Evolutionary conservation across 1,140 invertebrate genomes (phyloP), one percentile per base, ranked within the genome.

Genomic region (Chlorops oryzae): DNA sequence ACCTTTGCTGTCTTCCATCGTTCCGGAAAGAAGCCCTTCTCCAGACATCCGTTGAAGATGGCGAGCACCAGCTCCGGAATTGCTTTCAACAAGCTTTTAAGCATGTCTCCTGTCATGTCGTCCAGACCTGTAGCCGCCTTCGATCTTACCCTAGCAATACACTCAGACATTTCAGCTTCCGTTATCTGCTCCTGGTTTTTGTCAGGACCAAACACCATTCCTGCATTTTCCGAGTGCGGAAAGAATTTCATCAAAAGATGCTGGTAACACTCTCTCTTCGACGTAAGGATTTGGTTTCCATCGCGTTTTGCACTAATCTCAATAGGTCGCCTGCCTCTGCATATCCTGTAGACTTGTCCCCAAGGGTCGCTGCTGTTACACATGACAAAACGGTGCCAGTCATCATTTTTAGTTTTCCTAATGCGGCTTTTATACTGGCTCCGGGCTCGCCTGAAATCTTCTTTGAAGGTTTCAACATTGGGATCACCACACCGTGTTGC

Each of bases 1-100:
- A 61, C 58, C 5, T 55, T 43, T 3, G 53, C 62, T 13, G 9
- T 17, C 18, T 62, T 64, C 62, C 56, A 62, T 2, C 3, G 15
- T 2, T 28, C 35, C 5, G 27, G 47, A 22, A 48, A 48, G 13
- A 27, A 40, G 1, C 24, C 24, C 22, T 38, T 7, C 3, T 5
- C 13, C 3, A 48, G 15, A 27, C 47, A 48, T 12, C 18, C 40
- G 2, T 3, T 37, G 40, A 18, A 40, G 3, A 48, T 9, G 3
- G 38, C 13, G 18, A 4, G 20, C 24, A 50, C 4, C 10, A 34
- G 18, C 10, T 42, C 27, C n/a, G 47, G 47, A 20, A 42, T 43
- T 2, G 12, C 47, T 28, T 42, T 50, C 17, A 25, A 42, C 18
- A 50, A 42, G 38, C 12, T 34, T 21, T 42, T 50, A 41, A 23